Percentiles rank a stretch among this genome's conserved stretches.
Conservation (phyloP, 2,888 invertebrate species). For the Xestia ashworthii region DNA sequence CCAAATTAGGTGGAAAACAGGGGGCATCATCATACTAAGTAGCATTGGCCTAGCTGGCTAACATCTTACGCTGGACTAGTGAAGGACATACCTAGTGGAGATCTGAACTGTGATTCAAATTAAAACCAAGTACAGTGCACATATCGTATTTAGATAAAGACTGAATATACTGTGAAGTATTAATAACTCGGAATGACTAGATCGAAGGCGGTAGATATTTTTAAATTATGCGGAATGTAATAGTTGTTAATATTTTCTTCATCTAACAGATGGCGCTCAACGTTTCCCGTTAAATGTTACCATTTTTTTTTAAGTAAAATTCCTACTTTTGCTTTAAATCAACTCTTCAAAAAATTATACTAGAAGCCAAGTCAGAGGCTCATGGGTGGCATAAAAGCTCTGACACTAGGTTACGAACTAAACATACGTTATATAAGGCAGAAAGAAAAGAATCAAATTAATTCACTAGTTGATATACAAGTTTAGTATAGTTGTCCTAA, state of each 20-base stretch:
- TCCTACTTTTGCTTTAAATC: not conserved
- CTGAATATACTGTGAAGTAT: slow-evolving; percentile 24
- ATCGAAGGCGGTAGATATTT: slow-evolving; percentile 48
- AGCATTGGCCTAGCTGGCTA: not conserved
- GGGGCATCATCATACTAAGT: not conserved
- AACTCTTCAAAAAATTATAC: not conserved
- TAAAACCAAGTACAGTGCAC: not conserved
- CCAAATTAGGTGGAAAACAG: slow-evolving; percentile 2
- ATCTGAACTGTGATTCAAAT: not conserved
- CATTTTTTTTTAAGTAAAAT: slow-evolving; percentile 7
- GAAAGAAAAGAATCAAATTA: too few species aligned
- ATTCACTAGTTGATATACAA: not conserved
- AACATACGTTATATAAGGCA: too few species aligned
- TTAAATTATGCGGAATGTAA: slow-evolving; percentile 39
- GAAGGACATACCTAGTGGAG: not conserved
- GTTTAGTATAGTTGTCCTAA: not conserved
- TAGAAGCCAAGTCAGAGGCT: too few species aligned
- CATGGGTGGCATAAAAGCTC: too few species aligned
- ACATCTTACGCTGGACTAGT: not conserved
- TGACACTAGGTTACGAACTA: too few species aligned
- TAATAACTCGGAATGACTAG: slow-evolving; percentile 48
- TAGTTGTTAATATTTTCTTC: slow-evolving; percentile 14
- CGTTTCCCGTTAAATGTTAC: slow-evolving; percentile 56
- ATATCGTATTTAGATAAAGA: not conserved
- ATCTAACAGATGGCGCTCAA: slow-evolving; percentile 58